Evolutionary conservation across 2,113 vertebrate genomes (phyloP).

Genomic region (Pica pica): DNA sequence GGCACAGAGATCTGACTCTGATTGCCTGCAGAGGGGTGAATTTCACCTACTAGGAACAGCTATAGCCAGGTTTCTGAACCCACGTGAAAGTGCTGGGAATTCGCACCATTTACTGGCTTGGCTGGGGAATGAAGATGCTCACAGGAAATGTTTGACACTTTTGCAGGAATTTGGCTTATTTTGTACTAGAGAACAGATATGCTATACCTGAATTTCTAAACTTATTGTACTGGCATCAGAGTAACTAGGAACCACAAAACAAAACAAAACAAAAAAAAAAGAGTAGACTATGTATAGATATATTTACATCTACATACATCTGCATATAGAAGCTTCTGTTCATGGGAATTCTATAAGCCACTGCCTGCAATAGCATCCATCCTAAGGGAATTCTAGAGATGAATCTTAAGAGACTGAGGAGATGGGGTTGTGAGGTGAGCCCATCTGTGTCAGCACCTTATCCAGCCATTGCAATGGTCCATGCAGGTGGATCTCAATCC

Average conservation of each 20-base stretch:
- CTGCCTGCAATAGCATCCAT: constrained; percentile 65
- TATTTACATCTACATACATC: constrained; percentile 66
- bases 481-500: constrained; percentile 97
- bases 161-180: constrained; percentile 50
- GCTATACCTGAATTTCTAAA: constrained; percentile 10
- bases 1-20: constrained; percentile 13
- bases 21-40: constrained; percentile 43
- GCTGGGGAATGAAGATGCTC: constrained; percentile 14
- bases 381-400: neutral
- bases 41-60: constrained; percentile 59
- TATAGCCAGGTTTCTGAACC: constrained; percentile 30
- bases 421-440: constrained; percentile 95
- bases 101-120: neutral
- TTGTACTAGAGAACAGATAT: neutral
- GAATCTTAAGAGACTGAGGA: constrained; percentile 91
- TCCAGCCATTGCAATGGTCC: constrained; percentile 97
- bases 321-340: constrained; percentile 57
- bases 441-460: constrained; percentile 98
- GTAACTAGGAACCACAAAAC: constrained; percentile 62
- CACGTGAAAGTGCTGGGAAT: neutral
- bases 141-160: constrained; percentile 33
- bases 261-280: neutral
- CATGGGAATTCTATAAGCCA: constrained; percentile 56
- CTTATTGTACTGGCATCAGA: constrained; percentile 26
- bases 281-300: constrained; percentile 34